phyloP scores from a whole-genome alignment of 2,113 vertebrate species.

The Acrocephalus kingi region DNA sequence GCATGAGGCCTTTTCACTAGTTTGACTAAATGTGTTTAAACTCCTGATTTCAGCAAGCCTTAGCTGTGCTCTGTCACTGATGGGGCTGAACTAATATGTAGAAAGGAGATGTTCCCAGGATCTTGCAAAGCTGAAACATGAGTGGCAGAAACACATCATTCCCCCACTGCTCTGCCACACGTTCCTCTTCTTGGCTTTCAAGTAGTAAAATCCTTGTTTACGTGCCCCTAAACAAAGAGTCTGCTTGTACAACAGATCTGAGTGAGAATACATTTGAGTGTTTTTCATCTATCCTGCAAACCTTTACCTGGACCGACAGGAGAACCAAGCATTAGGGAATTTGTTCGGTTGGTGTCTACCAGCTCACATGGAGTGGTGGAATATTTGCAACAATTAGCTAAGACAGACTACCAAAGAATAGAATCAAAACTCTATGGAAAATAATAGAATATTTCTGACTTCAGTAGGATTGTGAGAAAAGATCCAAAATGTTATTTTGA shows the following conservation, averaged over 20 bases:
- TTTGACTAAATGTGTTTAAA: background rate
- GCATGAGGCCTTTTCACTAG: background rate
- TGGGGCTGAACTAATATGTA: background rate
- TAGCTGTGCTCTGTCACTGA: background rate
- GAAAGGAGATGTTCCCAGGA: background rate
- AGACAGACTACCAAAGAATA: background rate
- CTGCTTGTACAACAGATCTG: background rate
- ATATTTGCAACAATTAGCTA: background rate
- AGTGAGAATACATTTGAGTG: background rate
- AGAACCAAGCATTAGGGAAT: rapidly evolving
- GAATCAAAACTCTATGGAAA: background rate
- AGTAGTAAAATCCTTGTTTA: background rate
- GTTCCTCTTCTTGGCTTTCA: background rate
- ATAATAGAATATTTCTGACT: background rate
- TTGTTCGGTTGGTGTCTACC: background rate
- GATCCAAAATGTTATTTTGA: background rate
- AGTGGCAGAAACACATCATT: background rate
- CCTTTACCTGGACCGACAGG: background rate
- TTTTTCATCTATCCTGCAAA: background rate
- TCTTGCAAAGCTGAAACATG: background rate
- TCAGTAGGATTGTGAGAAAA: background rate
- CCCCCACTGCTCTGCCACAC: background rate
- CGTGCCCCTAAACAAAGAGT: background rate
- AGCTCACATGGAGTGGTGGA: background rate
- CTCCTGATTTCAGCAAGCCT: background rate